These are phyloP conservation scores for Enoplosus armatus DNA, from an alignment of 2,797 vertebrate species.

Conservation along the genomic window DNA sequence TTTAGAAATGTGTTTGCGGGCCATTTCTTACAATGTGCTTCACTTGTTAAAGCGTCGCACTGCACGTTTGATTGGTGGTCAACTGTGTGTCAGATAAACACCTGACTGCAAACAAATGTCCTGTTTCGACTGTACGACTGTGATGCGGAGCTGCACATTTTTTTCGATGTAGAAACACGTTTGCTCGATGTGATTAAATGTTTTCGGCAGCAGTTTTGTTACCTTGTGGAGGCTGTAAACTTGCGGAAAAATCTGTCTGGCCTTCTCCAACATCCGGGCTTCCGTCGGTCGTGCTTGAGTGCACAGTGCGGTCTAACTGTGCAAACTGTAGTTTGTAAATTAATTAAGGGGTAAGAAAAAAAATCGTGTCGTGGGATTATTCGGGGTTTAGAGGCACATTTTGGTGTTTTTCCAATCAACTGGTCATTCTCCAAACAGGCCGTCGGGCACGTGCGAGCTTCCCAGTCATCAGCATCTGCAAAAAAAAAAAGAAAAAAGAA, in stretches of 20 bases:
- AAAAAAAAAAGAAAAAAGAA: background rate
- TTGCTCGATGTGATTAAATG: background rate
- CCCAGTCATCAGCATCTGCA: constrained; percentile 56
- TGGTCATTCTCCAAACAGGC: constrained; percentile 72
- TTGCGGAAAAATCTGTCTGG: constrained; percentile 1
- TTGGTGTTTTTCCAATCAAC: constrained; percentile 57
- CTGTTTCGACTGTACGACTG: background rate
- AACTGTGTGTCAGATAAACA: background rate
- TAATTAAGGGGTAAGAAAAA: constrained; percentile 43
- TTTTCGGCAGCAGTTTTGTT: background rate
- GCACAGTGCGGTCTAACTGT: constrained; percentile 4
- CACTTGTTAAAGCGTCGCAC: background rate
- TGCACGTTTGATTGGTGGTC: background rate
- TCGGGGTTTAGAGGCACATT: constrained; percentile 45
- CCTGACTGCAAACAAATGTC: background rate
- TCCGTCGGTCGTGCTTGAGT: constrained; percentile 11
- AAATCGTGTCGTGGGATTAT: constrained; percentile 51
- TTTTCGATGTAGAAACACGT: constrained; percentile 8
- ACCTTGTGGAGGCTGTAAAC: constrained; percentile 17
- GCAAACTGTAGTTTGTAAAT: constrained; percentile 34
- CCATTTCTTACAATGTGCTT: background rate
- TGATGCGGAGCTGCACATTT: background rate
- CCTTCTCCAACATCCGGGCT: constrained; percentile 29
- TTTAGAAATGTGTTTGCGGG: background rate
- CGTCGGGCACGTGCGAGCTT: constrained; percentile 41